phyloP scores from a whole-genome alignment of 2,797 vertebrate genomes.

The Sebastes goodei region DNA sequence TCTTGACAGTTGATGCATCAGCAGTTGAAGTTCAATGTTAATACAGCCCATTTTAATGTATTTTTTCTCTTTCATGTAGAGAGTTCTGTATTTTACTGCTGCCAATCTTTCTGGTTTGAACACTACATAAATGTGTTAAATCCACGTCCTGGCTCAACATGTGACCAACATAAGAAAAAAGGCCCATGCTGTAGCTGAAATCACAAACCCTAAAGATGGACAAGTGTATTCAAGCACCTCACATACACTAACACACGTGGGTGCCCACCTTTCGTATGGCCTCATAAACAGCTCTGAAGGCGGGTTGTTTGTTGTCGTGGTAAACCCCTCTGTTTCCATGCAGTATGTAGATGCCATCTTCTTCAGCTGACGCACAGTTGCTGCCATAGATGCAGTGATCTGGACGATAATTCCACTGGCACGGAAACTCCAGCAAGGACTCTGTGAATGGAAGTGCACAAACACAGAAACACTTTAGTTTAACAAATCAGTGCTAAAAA shows the following conservation, averaged over 20 bases:
- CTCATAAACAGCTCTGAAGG: slow-evolving; percentile 92
- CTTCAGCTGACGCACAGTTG: slow-evolving; percentile 91
- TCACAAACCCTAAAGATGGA: not conserved
- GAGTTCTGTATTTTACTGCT: not conserved
- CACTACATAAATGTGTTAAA: not conserved
- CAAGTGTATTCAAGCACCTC: not conserved
- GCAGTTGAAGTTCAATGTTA: not conserved
- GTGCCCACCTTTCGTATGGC: slow-evolving; percentile 86
- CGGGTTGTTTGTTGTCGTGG: slow-evolving; percentile 92
- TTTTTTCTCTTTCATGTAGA: not conserved
- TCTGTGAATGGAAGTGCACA: slow-evolving; percentile 70
- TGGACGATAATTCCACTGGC: slow-evolving; percentile 95
- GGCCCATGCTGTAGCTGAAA: not conserved
- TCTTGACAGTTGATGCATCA: not conserved
- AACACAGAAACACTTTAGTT: not conserved
- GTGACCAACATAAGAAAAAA: not conserved
- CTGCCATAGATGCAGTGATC: slow-evolving; percentile 97
- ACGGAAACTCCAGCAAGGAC: slow-evolving; percentile 89
- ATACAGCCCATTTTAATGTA: not conserved
- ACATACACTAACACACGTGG: not conserved
- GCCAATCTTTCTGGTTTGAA: not conserved
- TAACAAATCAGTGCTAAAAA: not conserved
- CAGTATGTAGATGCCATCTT: slow-evolving; percentile 85
- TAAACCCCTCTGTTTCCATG: slow-evolving; percentile 96
- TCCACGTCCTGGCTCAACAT: not conserved